Evolutionary conservation across 1,140 invertebrate genomes (phyloP).

Genomic region (Drosophila obscura): DNA sequence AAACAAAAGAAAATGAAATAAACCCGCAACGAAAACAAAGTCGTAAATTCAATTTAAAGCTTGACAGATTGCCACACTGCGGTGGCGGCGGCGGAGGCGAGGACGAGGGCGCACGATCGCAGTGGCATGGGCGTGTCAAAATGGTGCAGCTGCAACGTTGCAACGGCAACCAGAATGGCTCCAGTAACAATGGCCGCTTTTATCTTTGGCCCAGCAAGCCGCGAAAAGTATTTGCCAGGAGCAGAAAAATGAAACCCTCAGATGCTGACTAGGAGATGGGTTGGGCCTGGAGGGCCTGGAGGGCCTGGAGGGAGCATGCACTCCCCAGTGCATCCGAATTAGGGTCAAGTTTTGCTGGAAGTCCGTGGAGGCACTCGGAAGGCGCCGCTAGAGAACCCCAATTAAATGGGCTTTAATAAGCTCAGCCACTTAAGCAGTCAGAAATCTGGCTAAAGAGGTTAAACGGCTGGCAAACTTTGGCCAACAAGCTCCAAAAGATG

Average conservation of each 20-base stretch:
- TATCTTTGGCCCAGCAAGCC: slow-evolving; percentile 50
- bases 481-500: slow-evolving; percentile 7
- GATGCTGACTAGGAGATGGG: neutral
- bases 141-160: slow-evolving; percentile 8
- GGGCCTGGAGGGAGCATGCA: neutral
- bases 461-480: slow-evolving; percentile 55
- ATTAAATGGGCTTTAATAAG: slow-evolving; percentile 79
- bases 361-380: slow-evolving; percentile 34
- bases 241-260: neutral
- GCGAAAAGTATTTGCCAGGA: slow-evolving; percentile 55
- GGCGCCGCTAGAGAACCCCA: slow-evolving; percentile 48
- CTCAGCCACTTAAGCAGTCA: slow-evolving; percentile 68
- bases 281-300: too few relatives aligned
- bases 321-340: slow-evolving; percentile 47
- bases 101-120: slow-evolving; percentile 10
- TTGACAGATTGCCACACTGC: slow-evolving; percentile 79
- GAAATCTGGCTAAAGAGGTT: slow-evolving; percentile 69
- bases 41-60: slow-evolving; percentile 83
- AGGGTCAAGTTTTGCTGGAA: slow-evolving; percentile 68
- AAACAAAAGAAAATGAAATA: slow-evolving; percentile 66
- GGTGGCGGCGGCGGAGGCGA: slow-evolving; percentile 19
- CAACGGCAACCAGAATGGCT: slow-evolving; percentile 46
- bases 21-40: slow-evolving; percentile 79
- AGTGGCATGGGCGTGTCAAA: slow-evolving; percentile 19
- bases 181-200: slow-evolving; percentile 55